phyloP scores from a whole-genome alignment of 2,113 vertebrate species.

The Oryctolagus cuniculus region mOryCun1.1 NC_091453.1:32525501-32526000 shows the following conservation, averaged over 20 bases:
- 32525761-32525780: not conserved
- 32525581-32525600: constrained; percentile 30
- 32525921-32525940: not conserved
- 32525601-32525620: constrained; percentile 8
- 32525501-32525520: constrained; percentile 50
- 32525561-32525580: not conserved
- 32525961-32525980: constrained; percentile 10
- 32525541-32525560: constrained; percentile 41
- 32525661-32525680: not conserved
- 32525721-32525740: not conserved
- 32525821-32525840: not conserved
- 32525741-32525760: not conserved
- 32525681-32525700: not conserved
- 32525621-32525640: constrained; percentile 6
- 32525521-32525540: constrained; percentile 11
- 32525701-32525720: constrained; percentile 31
- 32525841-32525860: not conserved
- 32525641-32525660: constrained; percentile 15
- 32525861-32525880: not conserved
- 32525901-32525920: constrained; percentile 28
- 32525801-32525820: constrained; percentile 43
- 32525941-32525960: constrained; percentile 42
- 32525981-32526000: constrained; percentile 38
- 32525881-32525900: constrained; percentile 31
- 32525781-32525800: constrained; percentile 29